phyloP scores from a whole-genome alignment of 1,140 invertebrate species.

The Drosophila ogumai region DNA sequence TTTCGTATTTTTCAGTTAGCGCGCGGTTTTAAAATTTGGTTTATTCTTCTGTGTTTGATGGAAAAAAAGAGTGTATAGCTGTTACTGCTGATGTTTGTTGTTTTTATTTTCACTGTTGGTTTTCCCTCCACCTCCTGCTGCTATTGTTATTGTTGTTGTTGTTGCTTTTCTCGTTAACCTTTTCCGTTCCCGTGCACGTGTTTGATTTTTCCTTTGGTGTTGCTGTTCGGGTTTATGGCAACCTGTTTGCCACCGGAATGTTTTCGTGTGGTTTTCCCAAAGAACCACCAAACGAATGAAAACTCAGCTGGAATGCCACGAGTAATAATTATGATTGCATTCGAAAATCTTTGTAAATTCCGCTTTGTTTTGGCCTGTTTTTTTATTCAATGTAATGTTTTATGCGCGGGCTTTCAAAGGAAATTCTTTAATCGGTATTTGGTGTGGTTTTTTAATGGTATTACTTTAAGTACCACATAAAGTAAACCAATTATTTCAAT shows the following conservation, averaged over 20 bases:
- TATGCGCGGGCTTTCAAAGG: constrained; percentile 8
- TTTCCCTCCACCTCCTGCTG: not conserved
- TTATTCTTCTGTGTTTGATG: constrained; percentile 43
- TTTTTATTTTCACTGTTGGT: constrained; percentile 28
- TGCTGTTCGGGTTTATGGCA: constrained; percentile 47
- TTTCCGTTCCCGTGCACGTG: constrained; percentile 47
- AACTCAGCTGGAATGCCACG: constrained; percentile 42
- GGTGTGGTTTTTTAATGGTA: not conserved
- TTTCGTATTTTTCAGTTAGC: constrained; percentile 41
- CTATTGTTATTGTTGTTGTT: not conserved
- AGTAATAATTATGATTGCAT: constrained; percentile 52
- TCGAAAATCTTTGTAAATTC: constrained; percentile 40
- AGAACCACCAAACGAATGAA: constrained; percentile 28
- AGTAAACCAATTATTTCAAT: not conserved
- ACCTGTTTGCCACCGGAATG: constrained; percentile 74
- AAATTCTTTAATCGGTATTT: constrained; percentile 23
- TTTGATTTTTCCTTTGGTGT: constrained; percentile 36
- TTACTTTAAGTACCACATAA: not conserved
- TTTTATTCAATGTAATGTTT: not conserved
- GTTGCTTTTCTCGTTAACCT: constrained; percentile 40
- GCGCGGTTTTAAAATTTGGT: constrained; percentile 54
- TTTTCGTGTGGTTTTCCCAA: constrained; percentile 54
- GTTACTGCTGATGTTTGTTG: constrained; percentile 32
- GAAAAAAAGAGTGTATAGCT: constrained; percentile 25
- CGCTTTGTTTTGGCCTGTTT: constrained; percentile 3